phyloP scores from a whole-genome alignment of 2,888 invertebrate genomes.

The Graphium colonna region DNA sequence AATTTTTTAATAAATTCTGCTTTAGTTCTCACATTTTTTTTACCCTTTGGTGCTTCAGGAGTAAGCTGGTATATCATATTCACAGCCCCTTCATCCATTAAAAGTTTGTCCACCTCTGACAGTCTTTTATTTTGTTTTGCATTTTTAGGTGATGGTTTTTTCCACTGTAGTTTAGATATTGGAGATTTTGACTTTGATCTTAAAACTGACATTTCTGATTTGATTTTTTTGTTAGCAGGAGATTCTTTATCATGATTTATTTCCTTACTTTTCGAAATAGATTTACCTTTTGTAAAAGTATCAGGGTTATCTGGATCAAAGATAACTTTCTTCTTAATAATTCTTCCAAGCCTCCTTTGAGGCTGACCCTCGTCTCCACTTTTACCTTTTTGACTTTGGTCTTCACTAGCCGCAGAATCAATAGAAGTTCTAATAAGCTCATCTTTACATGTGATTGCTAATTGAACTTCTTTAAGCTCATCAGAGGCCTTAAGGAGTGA shows the following conservation, averaged over 20 bases:
- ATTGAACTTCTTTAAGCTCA: slow-evolving; percentile 35
- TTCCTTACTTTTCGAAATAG: slow-evolving; percentile 48
- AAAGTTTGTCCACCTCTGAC: slow-evolving; percentile 86
- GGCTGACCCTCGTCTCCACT: slow-evolving; percentile 54
- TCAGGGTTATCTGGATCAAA: slow-evolving; percentile 85
- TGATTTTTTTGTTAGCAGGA: slow-evolving; percentile 48
- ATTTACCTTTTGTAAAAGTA: slow-evolving; percentile 68
- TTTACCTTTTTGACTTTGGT: slow-evolving; percentile 40
- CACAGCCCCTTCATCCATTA: slow-evolving; percentile 92
- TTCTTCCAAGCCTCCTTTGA: slow-evolving; percentile 67
- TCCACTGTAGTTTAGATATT: slow-evolving; percentile 62
- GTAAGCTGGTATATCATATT: slow-evolving; percentile 92
- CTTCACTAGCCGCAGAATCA: slow-evolving; percentile 46
- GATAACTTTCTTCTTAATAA: slow-evolving; percentile 86
- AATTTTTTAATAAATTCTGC: slow-evolving; percentile 83
- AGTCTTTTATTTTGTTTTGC: slow-evolving; percentile 78
- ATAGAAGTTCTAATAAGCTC: slow-evolving; percentile 36
- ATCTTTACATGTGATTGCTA: slow-evolving; percentile 36
- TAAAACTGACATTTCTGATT: slow-evolving; percentile 41
- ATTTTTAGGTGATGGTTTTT: slow-evolving; percentile 67
- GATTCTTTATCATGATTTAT: slow-evolving; percentile 39
- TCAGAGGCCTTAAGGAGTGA: slow-evolving; percentile 31
- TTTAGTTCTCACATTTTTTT: slow-evolving; percentile 74
- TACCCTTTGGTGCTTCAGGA: slow-evolving; percentile 71
- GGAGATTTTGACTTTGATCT: slow-evolving; percentile 60